Evolutionary conservation across 2,113 vertebrate genomes (phyloP).

Genomic region (Lepus europaeus): DNA sequence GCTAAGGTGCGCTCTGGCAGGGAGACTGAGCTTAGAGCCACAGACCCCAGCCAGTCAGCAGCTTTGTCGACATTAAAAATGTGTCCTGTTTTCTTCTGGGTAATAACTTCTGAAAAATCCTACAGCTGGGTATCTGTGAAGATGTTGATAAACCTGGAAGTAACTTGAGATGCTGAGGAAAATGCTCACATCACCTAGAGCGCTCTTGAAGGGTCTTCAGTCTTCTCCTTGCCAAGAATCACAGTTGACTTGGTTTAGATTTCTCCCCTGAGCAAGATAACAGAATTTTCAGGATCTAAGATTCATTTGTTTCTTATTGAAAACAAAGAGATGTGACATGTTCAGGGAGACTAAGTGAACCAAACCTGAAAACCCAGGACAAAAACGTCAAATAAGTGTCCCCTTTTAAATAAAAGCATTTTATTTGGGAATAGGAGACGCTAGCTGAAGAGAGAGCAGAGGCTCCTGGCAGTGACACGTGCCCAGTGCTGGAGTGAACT

Average conservation of each 20-base stretch:
- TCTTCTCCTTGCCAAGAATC: conserved; percentile 47
- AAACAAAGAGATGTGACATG: conserved; percentile 47
- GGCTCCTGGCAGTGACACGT: background rate
- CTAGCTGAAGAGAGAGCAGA: conserved; percentile 20
- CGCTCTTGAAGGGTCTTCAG: conserved; percentile 44
- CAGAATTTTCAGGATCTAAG: conserved; percentile 39
- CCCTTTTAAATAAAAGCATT: conserved; percentile 46
- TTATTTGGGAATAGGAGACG: conserved; percentile 50
- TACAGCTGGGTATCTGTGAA: conserved; percentile 44
- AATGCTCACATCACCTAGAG: conserved; percentile 14
- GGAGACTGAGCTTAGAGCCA: background rate
- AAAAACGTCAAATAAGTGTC: conserved; percentile 18
- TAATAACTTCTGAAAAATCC: conserved; percentile 62
- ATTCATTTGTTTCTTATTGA: conserved; percentile 33
- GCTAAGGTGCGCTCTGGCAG: background rate
- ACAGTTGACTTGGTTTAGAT: conserved; percentile 53
- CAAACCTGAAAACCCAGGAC: conserved; percentile 47
- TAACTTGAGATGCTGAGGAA: conserved; percentile 51
- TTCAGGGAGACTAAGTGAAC: conserved; percentile 43
- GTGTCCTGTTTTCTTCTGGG: conserved; percentile 41
- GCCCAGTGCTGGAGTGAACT: background rate
- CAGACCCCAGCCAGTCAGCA: background rate
- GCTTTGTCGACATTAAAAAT: conserved; percentile 26
- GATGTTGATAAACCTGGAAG: conserved; percentile 26
- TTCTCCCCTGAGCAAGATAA: conserved; percentile 60